A percentile compares a stretch with the other conserved stretches of the same genome.
Evolutionary conservation across 2,888 invertebrate species (phyloP).

Genomic region (Melinaea marsaeus): DNA sequence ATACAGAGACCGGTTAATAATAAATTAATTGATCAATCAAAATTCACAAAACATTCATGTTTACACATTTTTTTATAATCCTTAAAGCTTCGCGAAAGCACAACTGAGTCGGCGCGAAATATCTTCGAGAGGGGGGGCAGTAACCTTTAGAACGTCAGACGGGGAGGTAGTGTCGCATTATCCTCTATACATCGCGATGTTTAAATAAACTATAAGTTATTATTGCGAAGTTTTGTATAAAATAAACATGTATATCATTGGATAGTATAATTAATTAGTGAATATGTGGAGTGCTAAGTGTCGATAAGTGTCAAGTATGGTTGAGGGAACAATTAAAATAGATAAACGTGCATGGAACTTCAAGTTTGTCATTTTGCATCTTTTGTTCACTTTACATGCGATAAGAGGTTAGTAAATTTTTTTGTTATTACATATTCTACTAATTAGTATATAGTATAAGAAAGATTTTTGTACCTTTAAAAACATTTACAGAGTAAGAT

Average conservation of each 20-base stretch:
- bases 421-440: conserved; percentile 17
- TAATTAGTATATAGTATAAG: too few relatives aligned
- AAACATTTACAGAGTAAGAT: too few relatives aligned
- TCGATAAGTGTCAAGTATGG: conserved; percentile 66
- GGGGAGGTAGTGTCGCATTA: conserved; percentile 63
- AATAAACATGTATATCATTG: not conserved
- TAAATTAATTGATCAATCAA: conserved; percentile 25
- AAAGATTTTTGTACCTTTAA: too few relatives aligned
- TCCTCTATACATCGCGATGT: conserved; percentile 63
- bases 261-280: conserved; percentile 23
- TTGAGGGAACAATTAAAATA: conserved; percentile 63
- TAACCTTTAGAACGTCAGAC: conserved; percentile 58
- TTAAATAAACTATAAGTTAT: conserved; percentile 47
- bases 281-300: conserved; percentile 50
- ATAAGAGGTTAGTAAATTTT: conserved; percentile 55
- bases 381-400: conserved; percentile 55
- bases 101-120: conserved; percentile 75
- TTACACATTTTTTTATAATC: conserved; percentile 36
- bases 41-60: conserved; percentile 20
- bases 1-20: conserved; percentile 8
- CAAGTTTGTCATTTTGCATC: conserved; percentile 63
- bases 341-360: conserved; percentile 67
- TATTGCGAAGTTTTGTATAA: conserved; percentile 22
- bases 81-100: conserved; percentile 54
- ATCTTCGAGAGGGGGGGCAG: conserved; percentile 67